Base-by-base conservation (phyloP, 2,113 vertebrate species). In the Sceloporus tristichus region DNA sequence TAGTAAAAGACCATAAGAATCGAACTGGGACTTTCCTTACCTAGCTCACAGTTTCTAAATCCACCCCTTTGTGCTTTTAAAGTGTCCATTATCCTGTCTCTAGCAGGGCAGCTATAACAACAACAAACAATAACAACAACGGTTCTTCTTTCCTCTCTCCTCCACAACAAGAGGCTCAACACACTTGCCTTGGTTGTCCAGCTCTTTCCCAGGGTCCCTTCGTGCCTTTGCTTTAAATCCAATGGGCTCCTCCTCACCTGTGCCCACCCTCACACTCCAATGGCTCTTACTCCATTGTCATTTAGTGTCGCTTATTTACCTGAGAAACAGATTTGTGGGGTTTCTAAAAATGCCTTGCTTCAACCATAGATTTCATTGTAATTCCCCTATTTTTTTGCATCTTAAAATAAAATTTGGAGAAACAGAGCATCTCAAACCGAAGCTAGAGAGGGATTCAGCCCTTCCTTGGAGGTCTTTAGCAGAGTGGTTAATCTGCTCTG, bases 61-160 rank as follows among this genome's bases (percentile, higher is more conserved):
- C 93, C 91, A 96, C 95, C 94, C 95, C 94, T 95, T 96, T 80
- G 59, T 96, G 96, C 96, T 95, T 96, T 95, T 94, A 93, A 93
- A 95, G 90, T 84, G 91, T 90, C 86, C 86, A 66, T 96, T 54
- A 91, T 88, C 91, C 93, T 94, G 81, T 10, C 93, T 94, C 89
- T 85, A 0, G 56, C 90, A 94, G 96, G 94, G 95, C 78, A 88
- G 92, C 90, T 92, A 91, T 2, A 90, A 90, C 56, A 59, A 62
- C 59, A 62, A 62, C 13, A 62, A 62, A 54, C 54, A 10, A 78
- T 27, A 59, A n/a, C 78, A n/a, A 16, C 54, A 79, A 59, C 2
- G 16, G 16, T 8, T 34, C 53, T 29, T 79, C 25, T 7, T 27
- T 9, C 23, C 8, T 29, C 75, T 9, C 8, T 29, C 59, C 27